phyloP scores from a whole-genome alignment of 2,888 invertebrate genomes.

The Nesidiocoris tenuis region DNA sequence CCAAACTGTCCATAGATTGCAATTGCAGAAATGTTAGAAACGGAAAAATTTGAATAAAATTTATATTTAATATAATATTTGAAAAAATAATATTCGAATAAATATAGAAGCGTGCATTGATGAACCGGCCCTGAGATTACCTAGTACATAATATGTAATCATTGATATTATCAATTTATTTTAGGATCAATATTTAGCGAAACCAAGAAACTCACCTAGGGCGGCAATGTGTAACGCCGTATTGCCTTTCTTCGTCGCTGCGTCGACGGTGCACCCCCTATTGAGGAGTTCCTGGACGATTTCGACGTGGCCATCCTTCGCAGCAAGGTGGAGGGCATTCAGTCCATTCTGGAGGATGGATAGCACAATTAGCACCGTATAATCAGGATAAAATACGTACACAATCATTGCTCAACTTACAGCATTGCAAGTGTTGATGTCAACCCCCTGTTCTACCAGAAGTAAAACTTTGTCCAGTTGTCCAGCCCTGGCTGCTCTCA shows the following conservation, averaged over 20 bases:
- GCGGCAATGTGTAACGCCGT: constrained; percentile 98
- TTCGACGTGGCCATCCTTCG: constrained; percentile 94
- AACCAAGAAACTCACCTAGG: constrained; percentile 59
- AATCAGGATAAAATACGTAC: not conserved
- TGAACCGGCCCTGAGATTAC: too few relatives aligned
- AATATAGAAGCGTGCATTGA: too few relatives aligned
- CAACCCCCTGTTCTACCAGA: constrained; percentile 86
- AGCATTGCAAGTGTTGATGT: constrained; percentile 97
- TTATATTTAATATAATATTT: too few relatives aligned
- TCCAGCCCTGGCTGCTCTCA: constrained; percentile 95
- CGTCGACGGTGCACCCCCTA: constrained; percentile 88
- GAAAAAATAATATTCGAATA: too few relatives aligned
- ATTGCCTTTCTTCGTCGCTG: constrained; percentile 95
- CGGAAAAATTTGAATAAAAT: too few relatives aligned
- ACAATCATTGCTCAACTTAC: too few relatives aligned
- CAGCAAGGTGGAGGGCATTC: constrained; percentile 94
- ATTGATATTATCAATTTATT: too few relatives aligned
- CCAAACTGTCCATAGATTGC: too few relatives aligned
- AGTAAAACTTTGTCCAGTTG: constrained; percentile 94
- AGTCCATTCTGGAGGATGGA: constrained; percentile 77
- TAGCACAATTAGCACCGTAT: not conserved
- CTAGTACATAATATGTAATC: too few relatives aligned
- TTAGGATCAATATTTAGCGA: too few relatives aligned
- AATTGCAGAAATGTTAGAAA: too few relatives aligned
- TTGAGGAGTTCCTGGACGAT: constrained; percentile 89